These are phyloP conservation scores for Chrysolina americana DNA, from an alignment of 2,888 invertebrate genomes.

Conservation along the genomic window DNA sequence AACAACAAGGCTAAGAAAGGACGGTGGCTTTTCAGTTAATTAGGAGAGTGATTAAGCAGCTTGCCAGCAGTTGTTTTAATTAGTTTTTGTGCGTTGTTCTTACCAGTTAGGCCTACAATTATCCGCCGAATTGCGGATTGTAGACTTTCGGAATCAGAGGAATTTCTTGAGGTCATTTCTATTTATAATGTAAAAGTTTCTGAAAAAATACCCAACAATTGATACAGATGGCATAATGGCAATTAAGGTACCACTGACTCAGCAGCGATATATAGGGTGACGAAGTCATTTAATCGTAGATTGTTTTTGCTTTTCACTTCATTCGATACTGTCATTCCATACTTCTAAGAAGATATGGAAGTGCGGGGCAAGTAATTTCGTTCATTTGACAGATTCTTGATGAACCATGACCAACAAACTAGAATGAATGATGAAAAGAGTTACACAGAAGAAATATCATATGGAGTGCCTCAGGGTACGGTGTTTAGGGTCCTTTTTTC, in stretches of 20 bases:
- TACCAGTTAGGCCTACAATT: constrained; percentile 23
- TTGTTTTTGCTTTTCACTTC: too few species aligned
- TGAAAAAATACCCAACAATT: constrained; percentile 8
- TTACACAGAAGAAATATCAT: too few species aligned
- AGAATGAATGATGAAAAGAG: too few species aligned
- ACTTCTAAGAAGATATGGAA: too few species aligned
- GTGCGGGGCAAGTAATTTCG: too few species aligned
- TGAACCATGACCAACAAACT: too few species aligned
- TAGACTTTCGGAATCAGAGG: constrained; percentile 33
- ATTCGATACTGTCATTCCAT: too few species aligned
- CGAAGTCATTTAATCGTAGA: too few species aligned
- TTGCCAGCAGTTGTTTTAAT: constrained; percentile 11
- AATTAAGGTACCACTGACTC: background rate
- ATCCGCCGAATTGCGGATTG: constrained; percentile 17
- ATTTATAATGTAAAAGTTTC: constrained; percentile 38
- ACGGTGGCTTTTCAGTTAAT: constrained; percentile 22
- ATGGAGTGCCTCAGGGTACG: too few species aligned
- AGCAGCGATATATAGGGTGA: background rate
- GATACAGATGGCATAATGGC: constrained; percentile 2
- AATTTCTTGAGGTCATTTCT: constrained; percentile 44
- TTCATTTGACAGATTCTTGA: too few species aligned
- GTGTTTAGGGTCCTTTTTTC: too few species aligned
- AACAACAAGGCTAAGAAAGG: constrained; percentile 24
- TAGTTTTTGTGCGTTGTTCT: constrained; percentile 23
- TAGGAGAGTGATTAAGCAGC: constrained; percentile 3